Base-by-base conservation (phyloP, 2,888 invertebrate genomes). In the Metacarcinus magister region DNA sequence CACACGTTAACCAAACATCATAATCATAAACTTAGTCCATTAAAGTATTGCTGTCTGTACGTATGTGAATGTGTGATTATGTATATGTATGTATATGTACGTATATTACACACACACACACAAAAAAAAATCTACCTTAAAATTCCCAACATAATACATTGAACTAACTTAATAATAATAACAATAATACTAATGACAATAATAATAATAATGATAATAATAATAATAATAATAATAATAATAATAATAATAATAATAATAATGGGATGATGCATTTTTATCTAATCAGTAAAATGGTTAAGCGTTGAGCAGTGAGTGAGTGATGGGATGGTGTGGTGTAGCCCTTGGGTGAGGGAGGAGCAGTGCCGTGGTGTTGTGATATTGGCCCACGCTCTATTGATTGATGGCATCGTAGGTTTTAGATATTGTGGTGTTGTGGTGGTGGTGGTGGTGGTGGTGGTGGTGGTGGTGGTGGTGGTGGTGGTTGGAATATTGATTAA, bases 1-100 rank as follows among this genome's bases (percentile, higher is more conserved):
- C 19, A 60, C 19, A 23, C 2, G 23, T 60, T 60, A 60, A 5
- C 23, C 16, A 23, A 60, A 23, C 19, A 60, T 19, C 39, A 60
- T 60, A 60, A 3, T 60, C 23, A 60, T 60, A 60, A 60, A 19
- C 19, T 19, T 60, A 60, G n/a, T 39, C n/a, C 39, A 39, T 46
- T 91, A 23, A n/a, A 54, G 23, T n/a, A 93, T n/a, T 48, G 10
- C 13, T 92, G 13, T 28, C 7, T 48, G 32, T 23, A 5, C 5
- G 46, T 93, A 8, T 93, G 48, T 48, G 54, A 54, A 16, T 13
- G 54, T 13, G 54, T 13, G 54, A 54, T n/a, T 48, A 28, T 93
- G 48, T 93, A 28, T 93, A 28, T 93, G 48, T 93, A 28, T 93
- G 48, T 93, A 8, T 93, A 28, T 93, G 48, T 93, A 28, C 54